Conservation (phyloP, 2,888 invertebrate genomes). For the Archips crataeganus region DNA sequence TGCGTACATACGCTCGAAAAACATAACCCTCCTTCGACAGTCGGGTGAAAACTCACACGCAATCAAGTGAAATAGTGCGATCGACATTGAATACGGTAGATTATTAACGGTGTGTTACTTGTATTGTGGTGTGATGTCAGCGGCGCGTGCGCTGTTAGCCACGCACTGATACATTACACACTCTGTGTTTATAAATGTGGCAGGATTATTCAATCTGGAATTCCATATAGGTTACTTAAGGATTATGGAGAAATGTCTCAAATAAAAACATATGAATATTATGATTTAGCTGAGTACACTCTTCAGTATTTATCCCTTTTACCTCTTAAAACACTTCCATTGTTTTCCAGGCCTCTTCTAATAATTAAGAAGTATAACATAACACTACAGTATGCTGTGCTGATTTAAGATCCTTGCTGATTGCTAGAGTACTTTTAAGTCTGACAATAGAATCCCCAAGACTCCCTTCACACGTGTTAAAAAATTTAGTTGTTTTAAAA, state of each 20-base stretch:
- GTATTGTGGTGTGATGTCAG: not conserved
- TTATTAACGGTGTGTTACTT: not conserved
- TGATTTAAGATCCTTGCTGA: not conserved
- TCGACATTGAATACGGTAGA: not conserved
- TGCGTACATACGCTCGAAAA: too few relatives aligned
- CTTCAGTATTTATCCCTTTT: not conserved
- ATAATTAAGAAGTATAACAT: not conserved
- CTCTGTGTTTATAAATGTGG: not conserved
- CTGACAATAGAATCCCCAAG: too few relatives aligned
- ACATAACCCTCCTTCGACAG: too few relatives aligned
- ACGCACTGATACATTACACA: not conserved
- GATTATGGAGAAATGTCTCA: not conserved
- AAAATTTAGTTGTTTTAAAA: too few relatives aligned
- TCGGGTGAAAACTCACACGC: not conserved
- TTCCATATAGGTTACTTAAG: not conserved
- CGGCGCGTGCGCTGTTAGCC: conserved; percentile 3
- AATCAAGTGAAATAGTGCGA: not conserved
- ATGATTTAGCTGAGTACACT: not conserved
- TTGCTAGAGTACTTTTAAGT: too few relatives aligned
- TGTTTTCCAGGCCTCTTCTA: not conserved
- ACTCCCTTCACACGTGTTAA: too few relatives aligned
- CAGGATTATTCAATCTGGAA: not conserved
- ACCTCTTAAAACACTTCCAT: not conserved
- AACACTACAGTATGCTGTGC: not conserved
- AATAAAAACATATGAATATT: not conserved